These are phyloP conservation scores for Leptinotarsa juncta DNA, from an alignment of 2,888 invertebrate genomes.

Conservation along the genomic window DNA sequence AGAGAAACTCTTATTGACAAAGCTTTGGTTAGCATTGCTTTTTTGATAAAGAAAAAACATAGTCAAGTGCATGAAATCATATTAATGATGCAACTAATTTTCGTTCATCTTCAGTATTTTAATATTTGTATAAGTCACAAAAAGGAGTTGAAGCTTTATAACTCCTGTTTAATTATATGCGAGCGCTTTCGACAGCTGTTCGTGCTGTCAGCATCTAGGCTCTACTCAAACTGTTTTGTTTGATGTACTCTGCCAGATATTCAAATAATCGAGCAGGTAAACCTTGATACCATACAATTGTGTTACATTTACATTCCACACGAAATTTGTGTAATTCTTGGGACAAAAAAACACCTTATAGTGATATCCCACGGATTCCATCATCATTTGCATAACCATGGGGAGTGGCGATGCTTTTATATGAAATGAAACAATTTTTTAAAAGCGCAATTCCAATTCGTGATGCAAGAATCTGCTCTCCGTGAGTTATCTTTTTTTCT, in stretches of 20 bases:
- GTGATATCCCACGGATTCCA: constrained; percentile 30
- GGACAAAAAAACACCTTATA: background rate
- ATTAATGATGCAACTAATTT: too few species aligned
- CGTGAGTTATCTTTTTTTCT: constrained; percentile 16
- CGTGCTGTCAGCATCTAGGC: too few species aligned
- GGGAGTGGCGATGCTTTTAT: constrained; percentile 28
- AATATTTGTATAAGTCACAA: too few species aligned
- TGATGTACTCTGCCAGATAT: background rate
- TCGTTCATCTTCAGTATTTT: too few species aligned
- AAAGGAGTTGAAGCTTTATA: too few species aligned
- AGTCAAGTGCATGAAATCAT: too few species aligned
- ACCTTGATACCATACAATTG: background rate
- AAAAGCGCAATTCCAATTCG: background rate
- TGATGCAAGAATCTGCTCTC: constrained; percentile 11
- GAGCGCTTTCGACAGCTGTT: too few species aligned
- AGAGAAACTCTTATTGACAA: too few species aligned
- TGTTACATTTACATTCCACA: background rate
- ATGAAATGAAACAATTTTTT: constrained; percentile 12
- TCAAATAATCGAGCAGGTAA: background rate
- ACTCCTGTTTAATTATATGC: too few species aligned
- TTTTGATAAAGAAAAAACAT: too few species aligned
- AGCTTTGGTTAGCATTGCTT: too few species aligned
- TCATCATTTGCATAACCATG: constrained; percentile 29
- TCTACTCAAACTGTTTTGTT: background rate
- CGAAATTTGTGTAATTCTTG: background rate